These are phyloP conservation scores for Drosophila recens DNA, from an alignment of 2,888 invertebrate species.

Conservation along the genomic window DNA sequence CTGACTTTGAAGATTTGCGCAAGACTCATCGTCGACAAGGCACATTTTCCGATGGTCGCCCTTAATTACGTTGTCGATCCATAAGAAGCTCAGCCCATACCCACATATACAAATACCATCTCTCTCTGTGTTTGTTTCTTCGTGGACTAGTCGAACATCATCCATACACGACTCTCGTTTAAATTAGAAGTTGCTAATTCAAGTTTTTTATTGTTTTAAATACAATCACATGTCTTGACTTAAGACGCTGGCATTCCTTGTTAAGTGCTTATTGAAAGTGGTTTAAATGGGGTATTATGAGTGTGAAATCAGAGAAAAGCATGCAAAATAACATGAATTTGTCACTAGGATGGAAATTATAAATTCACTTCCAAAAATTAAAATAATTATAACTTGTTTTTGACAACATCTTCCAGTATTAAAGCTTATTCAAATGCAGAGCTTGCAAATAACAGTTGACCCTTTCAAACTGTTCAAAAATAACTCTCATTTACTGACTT, in stretches of 20 bases:
- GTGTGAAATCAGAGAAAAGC: too few species aligned
- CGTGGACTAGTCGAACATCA: neutral
- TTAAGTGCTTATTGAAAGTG: neutral
- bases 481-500: too few species aligned
- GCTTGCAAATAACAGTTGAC: too few species aligned
- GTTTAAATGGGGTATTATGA: neutral
- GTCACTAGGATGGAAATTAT: too few species aligned
- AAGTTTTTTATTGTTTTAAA: constrained; percentile 5
- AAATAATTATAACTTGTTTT: too few species aligned
- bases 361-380: too few species aligned
- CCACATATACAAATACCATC: neutral
- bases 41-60: neutral
- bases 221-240: neutral
- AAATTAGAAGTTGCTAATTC: constrained; percentile 4
- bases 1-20: constrained; percentile 23
- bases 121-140: neutral
- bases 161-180: neutral
- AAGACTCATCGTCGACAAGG: constrained; percentile 14
- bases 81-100: neutral
- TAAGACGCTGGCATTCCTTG: neutral
- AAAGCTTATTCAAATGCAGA: too few species aligned
- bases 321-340: too few species aligned
- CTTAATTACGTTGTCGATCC: neutral
- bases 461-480: too few species aligned
- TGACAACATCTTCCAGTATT: too few species aligned